A percentile compares a stretch with the other conserved stretches of the same genome.
These are phyloP conservation scores for Chloebia gouldiae DNA, from an alignment of 2,113 vertebrate species.

Conservation along the genomic window DNA sequence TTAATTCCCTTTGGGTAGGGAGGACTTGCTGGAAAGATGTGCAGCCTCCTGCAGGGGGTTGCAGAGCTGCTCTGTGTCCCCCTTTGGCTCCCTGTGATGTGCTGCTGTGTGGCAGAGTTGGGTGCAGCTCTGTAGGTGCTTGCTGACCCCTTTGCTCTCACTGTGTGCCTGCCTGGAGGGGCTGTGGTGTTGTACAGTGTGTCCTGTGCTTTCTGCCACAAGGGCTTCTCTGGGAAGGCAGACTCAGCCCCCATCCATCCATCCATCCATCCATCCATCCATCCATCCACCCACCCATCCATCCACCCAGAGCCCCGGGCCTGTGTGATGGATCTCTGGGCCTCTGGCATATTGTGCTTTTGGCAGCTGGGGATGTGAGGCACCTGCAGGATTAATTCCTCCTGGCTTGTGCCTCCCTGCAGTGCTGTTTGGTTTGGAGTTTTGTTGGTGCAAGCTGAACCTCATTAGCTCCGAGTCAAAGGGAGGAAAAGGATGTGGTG, in stretches of 20 bases:
- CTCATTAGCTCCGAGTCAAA: not conserved
- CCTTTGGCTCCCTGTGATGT: not conserved
- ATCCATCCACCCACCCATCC: not conserved
- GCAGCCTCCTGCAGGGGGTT: not conserved
- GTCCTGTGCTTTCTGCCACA: not conserved
- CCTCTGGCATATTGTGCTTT: not conserved
- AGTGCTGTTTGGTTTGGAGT: not conserved
- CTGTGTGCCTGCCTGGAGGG: not conserved
- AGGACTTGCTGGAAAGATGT: not conserved
- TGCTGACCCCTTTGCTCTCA: not conserved
- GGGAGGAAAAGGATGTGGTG: not conserved
- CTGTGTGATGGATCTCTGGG: not conserved
- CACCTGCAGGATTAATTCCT: not conserved
- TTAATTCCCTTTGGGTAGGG: not conserved
- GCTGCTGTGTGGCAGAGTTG: accelerated
- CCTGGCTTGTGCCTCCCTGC: not conserved
- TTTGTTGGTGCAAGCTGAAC: not conserved
- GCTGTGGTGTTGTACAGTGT: accelerated
- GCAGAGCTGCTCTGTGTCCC: not conserved
- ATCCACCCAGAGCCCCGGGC: accelerated
- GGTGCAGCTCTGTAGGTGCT: not conserved
- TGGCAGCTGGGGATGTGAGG: not conserved
- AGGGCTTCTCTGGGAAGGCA: not conserved
- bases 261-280: too few species aligned
- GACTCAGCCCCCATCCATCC: not conserved